phyloP scores from a whole-genome alignment of 1,140 invertebrate genomes.

The Pemphigus obesinymphae region DNA sequence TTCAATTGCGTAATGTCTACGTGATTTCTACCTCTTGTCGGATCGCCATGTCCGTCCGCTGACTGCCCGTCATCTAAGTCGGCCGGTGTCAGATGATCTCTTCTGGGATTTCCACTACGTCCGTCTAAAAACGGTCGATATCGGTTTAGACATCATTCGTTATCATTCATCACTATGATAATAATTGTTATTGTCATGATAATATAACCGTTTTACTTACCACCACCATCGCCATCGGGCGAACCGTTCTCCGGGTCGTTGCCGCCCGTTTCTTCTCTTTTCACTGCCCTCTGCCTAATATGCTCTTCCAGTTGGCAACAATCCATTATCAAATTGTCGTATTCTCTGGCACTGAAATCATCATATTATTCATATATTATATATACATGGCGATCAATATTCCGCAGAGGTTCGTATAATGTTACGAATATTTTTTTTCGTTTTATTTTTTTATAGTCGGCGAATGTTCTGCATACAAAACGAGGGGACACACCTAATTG shows the following conservation, averaged over 20 bases:
- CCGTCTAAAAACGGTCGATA: constrained; percentile 11
- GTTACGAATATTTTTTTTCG: neutral
- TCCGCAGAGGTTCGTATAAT: neutral
- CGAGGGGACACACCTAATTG: constrained; percentile 18
- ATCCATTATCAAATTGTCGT: constrained; percentile 85
- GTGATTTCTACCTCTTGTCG: constrained; percentile 55
- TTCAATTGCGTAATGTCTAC: constrained; percentile 54
- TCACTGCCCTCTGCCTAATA: constrained; percentile 55
- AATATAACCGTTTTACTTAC: constrained; percentile 50
- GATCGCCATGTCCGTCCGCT: constrained; percentile 52
- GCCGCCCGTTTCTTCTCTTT: constrained; percentile 68
- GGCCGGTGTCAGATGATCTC: constrained; percentile 52
- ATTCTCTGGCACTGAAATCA: constrained; percentile 77
- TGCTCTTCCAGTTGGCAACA: constrained; percentile 80
- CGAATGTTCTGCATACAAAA: constrained; percentile 17
- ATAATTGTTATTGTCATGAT: too few relatives aligned
- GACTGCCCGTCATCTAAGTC: constrained; percentile 55
- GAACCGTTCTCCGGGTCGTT: constrained; percentile 80
- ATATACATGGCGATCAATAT: constrained; percentile 28
- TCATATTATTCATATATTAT: neutral
- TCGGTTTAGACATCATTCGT: neutral
- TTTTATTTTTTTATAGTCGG: neutral
- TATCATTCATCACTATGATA: neutral
- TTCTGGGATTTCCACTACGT: constrained; percentile 30
- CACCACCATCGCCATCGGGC: constrained; percentile 73